phyloP scores from a whole-genome alignment of 2,113 vertebrate species.

The Merops nubicus region DNA sequence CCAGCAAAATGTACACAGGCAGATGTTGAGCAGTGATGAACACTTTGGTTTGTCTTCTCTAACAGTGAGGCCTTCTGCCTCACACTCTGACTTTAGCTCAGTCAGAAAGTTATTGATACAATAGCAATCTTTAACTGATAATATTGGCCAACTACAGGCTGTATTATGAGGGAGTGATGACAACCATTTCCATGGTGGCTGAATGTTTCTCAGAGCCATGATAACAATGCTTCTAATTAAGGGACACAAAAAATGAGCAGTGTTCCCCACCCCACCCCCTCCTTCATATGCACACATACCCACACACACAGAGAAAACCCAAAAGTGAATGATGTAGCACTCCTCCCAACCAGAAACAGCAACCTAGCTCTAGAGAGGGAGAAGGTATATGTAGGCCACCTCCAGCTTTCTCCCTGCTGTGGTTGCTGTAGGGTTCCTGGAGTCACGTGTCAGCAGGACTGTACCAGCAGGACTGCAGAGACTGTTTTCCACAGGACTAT shows the following conservation, averaged over 20 bases:
- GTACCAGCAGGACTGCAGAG: neutral
- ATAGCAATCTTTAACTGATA: too few relatives aligned
- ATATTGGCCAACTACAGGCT: neutral
- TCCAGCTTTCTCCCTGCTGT: neutral
- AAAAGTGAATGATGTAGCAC: neutral
- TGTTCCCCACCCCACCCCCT: neutral
- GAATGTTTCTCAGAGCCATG: neutral
- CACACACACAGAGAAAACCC: neutral
- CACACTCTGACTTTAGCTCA: neutral
- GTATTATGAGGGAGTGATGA: neutral
- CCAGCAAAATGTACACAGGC: neutral
- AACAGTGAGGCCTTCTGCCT: neutral
- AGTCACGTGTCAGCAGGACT: neutral
- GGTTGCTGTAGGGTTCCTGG: neutral
- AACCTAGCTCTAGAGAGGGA: neutral
- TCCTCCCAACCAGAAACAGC: neutral
- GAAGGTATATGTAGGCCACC: neutral
- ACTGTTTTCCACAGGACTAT: neutral
- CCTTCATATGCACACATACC: neutral
- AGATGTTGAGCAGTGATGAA: neutral
- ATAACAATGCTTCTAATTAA: neutral
- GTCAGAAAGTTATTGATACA: too few relatives aligned
- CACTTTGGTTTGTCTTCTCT: neutral
- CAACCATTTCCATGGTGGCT: neutral
- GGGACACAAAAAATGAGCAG: neutral